phyloP scores from a whole-genome alignment of 1,140 invertebrate species.

The Pantala flavescens region DNA sequence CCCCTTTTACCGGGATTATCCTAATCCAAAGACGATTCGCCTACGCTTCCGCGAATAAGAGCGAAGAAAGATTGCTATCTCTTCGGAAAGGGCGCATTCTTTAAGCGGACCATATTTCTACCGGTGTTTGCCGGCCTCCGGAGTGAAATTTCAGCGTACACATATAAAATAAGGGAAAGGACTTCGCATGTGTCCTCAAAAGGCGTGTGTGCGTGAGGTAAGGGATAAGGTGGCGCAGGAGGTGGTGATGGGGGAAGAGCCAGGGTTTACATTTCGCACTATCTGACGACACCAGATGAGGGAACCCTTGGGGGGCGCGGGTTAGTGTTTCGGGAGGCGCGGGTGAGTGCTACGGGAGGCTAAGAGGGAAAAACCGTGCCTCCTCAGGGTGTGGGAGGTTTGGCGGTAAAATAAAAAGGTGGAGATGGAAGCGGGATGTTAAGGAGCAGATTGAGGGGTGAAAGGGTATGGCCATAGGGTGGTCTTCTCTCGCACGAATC shows the following conservation, averaged over 20 bases:
- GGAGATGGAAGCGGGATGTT: background rate
- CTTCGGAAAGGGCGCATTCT: too few relatives aligned
- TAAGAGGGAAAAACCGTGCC: conserved; percentile 9
- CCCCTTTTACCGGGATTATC: too few relatives aligned
- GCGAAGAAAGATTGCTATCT: too few relatives aligned
- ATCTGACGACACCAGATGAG: conserved; percentile 7
- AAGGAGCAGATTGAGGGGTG: too few relatives aligned
- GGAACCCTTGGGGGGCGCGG: conserved; percentile 12
- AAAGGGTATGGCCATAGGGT: too few relatives aligned
- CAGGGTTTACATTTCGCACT: conserved; percentile 1
- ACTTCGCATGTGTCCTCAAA: conserved; percentile 15
- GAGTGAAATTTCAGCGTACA: too few relatives aligned
- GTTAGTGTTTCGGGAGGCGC: conserved; percentile 12
- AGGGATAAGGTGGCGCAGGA: conserved; percentile 12
- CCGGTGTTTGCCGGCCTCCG: too few relatives aligned
- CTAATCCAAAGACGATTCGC: too few relatives aligned
- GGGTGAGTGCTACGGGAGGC: conserved; percentile 16
- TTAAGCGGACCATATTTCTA: too few relatives aligned
- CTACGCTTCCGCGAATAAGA: too few relatives aligned
- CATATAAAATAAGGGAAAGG: background rate
- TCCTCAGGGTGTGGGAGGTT: conserved; percentile 14
- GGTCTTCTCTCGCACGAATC: too few relatives aligned
- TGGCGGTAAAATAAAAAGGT: background rate
- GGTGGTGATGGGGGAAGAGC: conserved; percentile 15
- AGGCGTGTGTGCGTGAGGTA: conserved; percentile 21